Conservation (phyloP, 2,113 vertebrate species). For the Ia io region DNA sequence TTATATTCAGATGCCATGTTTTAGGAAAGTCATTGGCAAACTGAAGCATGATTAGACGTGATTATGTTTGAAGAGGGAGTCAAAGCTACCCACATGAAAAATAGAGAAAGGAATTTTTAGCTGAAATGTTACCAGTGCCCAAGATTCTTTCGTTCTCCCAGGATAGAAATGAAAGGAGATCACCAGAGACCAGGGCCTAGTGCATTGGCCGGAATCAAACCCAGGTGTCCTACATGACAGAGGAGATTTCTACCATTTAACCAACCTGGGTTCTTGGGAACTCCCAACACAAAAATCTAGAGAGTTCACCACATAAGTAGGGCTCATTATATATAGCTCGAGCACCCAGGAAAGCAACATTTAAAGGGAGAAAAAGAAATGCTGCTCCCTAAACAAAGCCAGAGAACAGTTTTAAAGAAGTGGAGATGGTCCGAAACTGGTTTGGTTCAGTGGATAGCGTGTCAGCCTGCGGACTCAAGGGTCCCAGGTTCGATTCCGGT, state of each 20-base stretch:
- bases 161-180: background rate
- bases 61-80: background rate
- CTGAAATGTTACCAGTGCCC: background rate
- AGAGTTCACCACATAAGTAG: background rate
- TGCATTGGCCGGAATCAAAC: background rate
- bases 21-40: slow-evolving; percentile 2
- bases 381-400: background rate
- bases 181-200: background rate
- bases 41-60: background rate
- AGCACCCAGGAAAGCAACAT: background rate
- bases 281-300: background rate
- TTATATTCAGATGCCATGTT: background rate
- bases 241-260: background rate
- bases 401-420: background rate
- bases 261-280: background rate
- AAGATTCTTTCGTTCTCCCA: background rate
- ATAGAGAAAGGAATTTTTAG: background rate
- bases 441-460: too few relatives aligned
- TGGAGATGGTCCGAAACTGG: too few relatives aligned
- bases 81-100: slow-evolving; percentile 10
- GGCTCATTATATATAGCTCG: background rate
- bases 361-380: background rate
- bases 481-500: too few relatives aligned
- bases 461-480: too few relatives aligned
- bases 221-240: background rate